These are phyloP conservation scores for Sarcophilus harrisii DNA, from an alignment of 2,797 vertebrate genomes.

Conservation along the genomic window DNA sequence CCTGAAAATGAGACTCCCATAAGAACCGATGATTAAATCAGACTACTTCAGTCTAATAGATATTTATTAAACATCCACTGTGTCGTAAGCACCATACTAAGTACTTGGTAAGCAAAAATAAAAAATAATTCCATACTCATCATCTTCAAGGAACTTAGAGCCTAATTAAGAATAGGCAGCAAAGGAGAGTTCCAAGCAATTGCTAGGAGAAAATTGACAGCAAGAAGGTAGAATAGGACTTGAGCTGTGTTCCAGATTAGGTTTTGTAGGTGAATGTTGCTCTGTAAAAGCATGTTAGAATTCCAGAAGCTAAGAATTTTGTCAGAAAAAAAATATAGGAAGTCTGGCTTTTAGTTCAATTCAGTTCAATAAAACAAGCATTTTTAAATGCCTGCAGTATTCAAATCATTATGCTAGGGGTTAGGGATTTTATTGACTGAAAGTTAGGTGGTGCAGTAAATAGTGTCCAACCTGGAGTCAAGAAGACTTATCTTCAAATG, in stretches of 20 bases:
- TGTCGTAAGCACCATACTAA: neutral
- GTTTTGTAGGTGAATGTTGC: neutral
- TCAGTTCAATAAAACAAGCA: neutral
- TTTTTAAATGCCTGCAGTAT: neutral
- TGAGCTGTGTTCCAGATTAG: neutral
- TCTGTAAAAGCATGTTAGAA: neutral
- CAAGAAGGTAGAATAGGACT: neutral
- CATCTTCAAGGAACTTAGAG: neutral
- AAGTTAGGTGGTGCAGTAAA: neutral
- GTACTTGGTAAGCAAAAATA: neutral
- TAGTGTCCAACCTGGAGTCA: neutral
- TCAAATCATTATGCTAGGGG: neutral
- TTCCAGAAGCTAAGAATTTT: neutral
- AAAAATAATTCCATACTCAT: neutral
- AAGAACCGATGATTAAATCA: neutral
- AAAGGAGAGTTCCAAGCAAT: neutral
- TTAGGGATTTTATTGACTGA: neutral
- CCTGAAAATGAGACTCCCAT: neutral
- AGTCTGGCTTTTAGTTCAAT: neutral
- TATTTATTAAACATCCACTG: neutral
- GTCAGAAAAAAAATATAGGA: neutral
- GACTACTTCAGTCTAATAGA: neutral
- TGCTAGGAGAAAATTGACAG: neutral
- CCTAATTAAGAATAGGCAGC: accelerated
- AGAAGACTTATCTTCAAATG: neutral